A percentile compares a stretch with the other conserved stretches of the same genome.
phyloP scores from a whole-genome alignment of 1,140 invertebrate species.

The Drosophila yakuba region DNA sequence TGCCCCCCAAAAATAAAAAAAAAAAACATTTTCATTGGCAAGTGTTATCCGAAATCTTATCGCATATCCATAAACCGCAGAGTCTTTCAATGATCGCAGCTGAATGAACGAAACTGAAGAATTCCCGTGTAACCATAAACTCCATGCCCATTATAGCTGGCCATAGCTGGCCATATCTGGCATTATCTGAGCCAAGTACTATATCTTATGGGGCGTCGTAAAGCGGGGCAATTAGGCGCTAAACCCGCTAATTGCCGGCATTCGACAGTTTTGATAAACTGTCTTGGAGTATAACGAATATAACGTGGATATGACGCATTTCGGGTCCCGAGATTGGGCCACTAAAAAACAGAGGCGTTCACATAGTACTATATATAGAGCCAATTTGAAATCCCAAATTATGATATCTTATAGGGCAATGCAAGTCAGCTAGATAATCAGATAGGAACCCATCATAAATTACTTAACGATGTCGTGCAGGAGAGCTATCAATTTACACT shows the following conservation, averaged over 20 bases:
- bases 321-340: neutral
- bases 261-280: constrained; percentile 31
- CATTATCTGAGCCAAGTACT: constrained; percentile 9
- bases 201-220: constrained; percentile 36
- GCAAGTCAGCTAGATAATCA: too few species aligned
- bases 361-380: too few species aligned
- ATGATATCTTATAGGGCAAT: neutral
- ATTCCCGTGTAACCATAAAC: constrained; percentile 18
- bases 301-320: constrained; percentile 11
- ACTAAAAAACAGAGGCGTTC: constrained; percentile 1
- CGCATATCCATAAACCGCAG: constrained; percentile 32
- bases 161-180: constrained; percentile 7
- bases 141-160: neutral
- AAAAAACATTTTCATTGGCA: constrained; percentile 6
- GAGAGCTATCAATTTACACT: constrained; percentile 6
- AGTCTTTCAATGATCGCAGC: constrained; percentile 30
- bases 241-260: constrained; percentile 26
- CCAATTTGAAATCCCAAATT: neutral
- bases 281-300: too few species aligned
- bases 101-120: constrained; percentile 17
- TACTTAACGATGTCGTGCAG: neutral
- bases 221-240: constrained; percentile 23
- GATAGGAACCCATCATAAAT: neutral
- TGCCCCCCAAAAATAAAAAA: neutral
- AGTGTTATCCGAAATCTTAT: constrained; percentile 28